Base-by-base conservation (phyloP, 2,888 invertebrate genomes). In the Pandemis corylana region DNA sequence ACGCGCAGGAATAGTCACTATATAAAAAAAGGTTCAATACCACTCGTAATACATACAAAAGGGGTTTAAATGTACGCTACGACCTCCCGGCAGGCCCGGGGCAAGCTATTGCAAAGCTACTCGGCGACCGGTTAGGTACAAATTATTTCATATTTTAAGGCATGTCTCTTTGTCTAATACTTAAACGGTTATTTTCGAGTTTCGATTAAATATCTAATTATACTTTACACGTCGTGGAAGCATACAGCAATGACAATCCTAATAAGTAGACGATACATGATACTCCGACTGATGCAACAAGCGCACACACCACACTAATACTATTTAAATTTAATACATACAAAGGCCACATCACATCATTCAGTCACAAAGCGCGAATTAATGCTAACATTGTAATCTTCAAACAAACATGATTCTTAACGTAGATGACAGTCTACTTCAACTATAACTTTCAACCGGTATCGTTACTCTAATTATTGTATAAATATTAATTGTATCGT, bases 261-360 rank as follows among this genome's bases (percentile, higher is more conserved):
- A 79, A 79, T 87, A 88, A 84, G 84, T 86, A 89, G 86, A 88
- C 85, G 85, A 85, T 84, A 87, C 84, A 83, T 84, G 85, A 81
- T 86, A 87, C 82, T 87, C 83, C 85, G 88, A 87, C 87, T 84
- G 90, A 90, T 89, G 93, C 93, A 90, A 90, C 90, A 93, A 93
- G 92, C 94, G 84, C 90, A 89, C 90, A 88, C 92, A 89, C 85
- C 85, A 89, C 85, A 78, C 78, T 89, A 89, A 89, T 88, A 86
- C 86, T 88, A 89, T 87, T 88, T 87, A 87, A 85, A 83, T 87
- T 88, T 89, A 89, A 86, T 85, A 92, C 91, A 92, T 93, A 91
- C 91, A 93, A 93, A 94, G 94, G 94, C 94, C 94, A 94, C 94
- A 91, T 89, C 93, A 94, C 94, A 94, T 93, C 93, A 92, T 94